phyloP scores from a whole-genome alignment of 2,113 vertebrate species.

The Dipodomys spectabilis region DNA sequence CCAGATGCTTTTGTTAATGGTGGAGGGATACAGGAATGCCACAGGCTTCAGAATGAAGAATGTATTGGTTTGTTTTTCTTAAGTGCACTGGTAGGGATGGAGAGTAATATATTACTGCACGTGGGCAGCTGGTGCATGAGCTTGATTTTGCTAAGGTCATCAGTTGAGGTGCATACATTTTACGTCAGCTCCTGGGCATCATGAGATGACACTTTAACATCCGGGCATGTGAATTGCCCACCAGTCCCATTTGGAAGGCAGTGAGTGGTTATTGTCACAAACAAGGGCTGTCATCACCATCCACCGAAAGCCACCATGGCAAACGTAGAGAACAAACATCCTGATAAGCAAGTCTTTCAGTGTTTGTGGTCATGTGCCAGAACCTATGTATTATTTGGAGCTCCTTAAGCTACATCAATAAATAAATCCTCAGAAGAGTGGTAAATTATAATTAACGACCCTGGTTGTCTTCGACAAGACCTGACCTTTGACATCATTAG shows the following conservation, averaged over 20 bases:
- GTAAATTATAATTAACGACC: constrained; percentile 82
- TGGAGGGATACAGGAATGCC: neutral
- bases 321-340: neutral
- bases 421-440: constrained; percentile 81
- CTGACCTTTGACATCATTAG: constrained; percentile 86
- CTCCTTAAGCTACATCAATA: constrained; percentile 77
- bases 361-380: constrained; percentile 24
- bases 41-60: neutral
- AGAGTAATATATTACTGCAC: neutral
- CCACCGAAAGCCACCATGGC: rapidly evolving
- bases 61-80: neutral
- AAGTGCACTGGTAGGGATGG: neutral
- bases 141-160: constrained; percentile 11
- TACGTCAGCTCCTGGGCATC: neutral
- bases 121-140: neutral
- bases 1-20: neutral
- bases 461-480: constrained; percentile 75
- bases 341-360: constrained; percentile 41
- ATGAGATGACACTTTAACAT: neutral
- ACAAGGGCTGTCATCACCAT: neutral
- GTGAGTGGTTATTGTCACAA: neutral
- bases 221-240: neutral
- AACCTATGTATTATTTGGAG: constrained; percentile 67
- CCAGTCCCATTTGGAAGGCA: neutral
- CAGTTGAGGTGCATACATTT: neutral